Conservation (phyloP, 2,113 vertebrate species). For the Tilapia sparmanii region DNA sequence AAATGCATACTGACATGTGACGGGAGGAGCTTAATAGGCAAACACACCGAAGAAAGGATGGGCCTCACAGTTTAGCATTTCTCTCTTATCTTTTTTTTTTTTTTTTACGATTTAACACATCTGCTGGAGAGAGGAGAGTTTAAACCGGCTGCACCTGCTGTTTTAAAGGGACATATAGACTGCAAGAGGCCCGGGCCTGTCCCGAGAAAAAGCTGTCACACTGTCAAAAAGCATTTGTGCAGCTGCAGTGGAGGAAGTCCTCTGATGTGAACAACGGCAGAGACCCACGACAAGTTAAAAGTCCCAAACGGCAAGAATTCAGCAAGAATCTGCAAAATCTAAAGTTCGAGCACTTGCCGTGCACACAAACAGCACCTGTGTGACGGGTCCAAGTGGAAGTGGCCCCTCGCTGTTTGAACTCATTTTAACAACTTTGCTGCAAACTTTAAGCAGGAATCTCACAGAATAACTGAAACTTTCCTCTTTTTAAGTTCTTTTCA, state of each 20-base stretch:
- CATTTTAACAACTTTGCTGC: background rate
- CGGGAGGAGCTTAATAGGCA: conserved; percentile 62
- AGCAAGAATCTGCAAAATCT: background rate
- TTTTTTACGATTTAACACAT: conserved; percentile 62
- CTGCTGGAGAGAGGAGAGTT: conserved; percentile 65
- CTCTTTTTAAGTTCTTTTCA: background rate
- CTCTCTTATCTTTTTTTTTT: conserved; percentile 51
- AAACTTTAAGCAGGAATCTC: background rate
- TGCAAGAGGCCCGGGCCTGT: background rate
- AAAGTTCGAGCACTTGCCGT: accelerated
- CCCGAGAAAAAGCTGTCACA: conserved; percentile 36
- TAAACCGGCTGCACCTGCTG: conserved; percentile 66
- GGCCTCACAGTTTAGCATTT: conserved; percentile 64
- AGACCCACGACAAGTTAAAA: background rate
- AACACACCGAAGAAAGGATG: conserved; percentile 63
- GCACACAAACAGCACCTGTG: background rate
- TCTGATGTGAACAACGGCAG: background rate
- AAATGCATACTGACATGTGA: conserved; percentile 71
- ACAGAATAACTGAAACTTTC: background rate
- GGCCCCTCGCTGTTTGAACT: background rate
- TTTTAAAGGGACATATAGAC: conserved; percentile 6
- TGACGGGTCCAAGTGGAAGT: background rate
- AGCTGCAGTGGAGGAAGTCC: background rate
- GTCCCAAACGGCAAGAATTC: accelerated
- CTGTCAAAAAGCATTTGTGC: conserved; percentile 55